Percentiles rank a stretch among this genome's conserved stretches.
Conservation (phyloP, 2,888 invertebrate species). For the Halocaridina rubra region DNA sequence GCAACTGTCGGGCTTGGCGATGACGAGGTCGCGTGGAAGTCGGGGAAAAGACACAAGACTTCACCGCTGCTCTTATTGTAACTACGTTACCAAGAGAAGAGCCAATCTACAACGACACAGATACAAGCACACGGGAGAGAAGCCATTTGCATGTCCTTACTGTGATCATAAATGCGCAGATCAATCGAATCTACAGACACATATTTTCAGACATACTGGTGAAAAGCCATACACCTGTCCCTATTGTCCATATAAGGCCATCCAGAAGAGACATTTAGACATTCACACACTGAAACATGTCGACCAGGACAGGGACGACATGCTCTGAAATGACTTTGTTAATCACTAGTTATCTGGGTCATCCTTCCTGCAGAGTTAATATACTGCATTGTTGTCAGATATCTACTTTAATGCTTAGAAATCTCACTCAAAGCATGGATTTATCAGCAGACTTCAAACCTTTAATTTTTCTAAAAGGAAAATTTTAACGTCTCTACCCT, state of each 20-base stretch:
- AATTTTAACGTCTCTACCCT: no score
- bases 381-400: no score
- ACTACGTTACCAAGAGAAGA: neutral
- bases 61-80: neutral
- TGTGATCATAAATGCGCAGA: constrained; percentile 10
- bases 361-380: no score
- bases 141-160: constrained; percentile 13
- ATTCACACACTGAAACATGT: neutral
- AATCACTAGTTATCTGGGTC: no score
- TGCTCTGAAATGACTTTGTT: no score
- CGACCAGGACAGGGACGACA: no score
- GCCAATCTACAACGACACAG: neutral
- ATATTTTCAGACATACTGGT: constrained; percentile 31
- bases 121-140: constrained; percentile 28
- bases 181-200: constrained; percentile 1
- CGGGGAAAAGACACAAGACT: neutral
- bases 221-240: constrained; percentile 26
- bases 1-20: neutral
- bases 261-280: neutral
- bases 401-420: no score
- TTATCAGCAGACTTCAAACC: no score
- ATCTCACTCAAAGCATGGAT: no score
- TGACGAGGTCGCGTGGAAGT: neutral
- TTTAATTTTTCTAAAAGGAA: no score
- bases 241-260: neutral